phyloP scores from a whole-genome alignment of 2,888 invertebrate species.

The Dicycla oo region DNA sequence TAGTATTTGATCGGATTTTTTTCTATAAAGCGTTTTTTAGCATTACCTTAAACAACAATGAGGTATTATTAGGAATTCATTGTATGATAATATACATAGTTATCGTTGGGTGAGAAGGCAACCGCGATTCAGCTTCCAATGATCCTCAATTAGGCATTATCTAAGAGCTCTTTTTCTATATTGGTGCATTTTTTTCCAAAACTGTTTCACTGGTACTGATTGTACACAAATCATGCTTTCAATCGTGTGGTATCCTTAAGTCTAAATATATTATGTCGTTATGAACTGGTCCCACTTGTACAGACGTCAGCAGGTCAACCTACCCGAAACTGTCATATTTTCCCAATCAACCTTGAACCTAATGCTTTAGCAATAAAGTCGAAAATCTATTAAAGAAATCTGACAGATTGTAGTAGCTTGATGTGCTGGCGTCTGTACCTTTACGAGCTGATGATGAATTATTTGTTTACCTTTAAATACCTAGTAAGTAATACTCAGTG shows the following conservation, averaged over 20 bases:
- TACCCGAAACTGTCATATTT: too few species aligned
- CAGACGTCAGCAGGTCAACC: too few species aligned
- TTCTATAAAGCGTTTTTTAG: conserved; percentile 14
- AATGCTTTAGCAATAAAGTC: too few species aligned
- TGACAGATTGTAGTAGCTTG: too few species aligned
- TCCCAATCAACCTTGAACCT: too few species aligned
- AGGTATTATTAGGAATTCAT: not conserved
- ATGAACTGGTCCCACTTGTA: not conserved
- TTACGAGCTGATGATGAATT: too few species aligned
- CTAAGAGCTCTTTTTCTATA: too few species aligned
- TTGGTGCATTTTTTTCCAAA: not conserved
- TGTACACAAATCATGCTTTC: not conserved
- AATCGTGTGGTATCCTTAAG: not conserved
- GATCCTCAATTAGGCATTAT: not conserved
- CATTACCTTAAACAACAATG: too few species aligned
- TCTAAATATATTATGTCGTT: not conserved
- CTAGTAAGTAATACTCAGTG: not conserved
- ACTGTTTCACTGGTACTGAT: not conserved
- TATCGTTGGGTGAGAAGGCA: not conserved
- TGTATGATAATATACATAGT: not conserved
- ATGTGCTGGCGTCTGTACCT: too few species aligned
- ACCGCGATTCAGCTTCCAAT: not conserved
- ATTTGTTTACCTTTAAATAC: not conserved
- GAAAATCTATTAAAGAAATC: too few species aligned
- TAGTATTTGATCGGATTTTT: too few species aligned